phyloP scores from a whole-genome alignment of 2,888 invertebrate genomes.

The Candidula unifasciata region DNA sequence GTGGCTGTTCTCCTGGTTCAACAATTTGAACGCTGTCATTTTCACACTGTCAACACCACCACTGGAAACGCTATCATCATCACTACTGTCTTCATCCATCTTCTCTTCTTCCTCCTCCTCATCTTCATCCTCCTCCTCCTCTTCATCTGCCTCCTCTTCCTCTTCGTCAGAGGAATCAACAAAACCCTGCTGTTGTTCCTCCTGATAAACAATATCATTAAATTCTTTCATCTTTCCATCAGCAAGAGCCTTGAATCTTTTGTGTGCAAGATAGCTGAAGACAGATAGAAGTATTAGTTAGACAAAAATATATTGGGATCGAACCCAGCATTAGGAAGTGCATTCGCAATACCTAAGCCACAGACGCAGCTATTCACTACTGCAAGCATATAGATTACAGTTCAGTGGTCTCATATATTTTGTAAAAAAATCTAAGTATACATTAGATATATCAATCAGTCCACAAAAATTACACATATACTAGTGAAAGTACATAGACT shows the following conservation, averaged over 20 bases:
- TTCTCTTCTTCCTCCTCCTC: neutral
- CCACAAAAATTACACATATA: no score
- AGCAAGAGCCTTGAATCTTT: conserved; percentile 34
- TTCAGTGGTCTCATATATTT: no score
- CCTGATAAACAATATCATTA: conserved; percentile 31
- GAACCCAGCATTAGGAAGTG: no score
- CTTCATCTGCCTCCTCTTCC: neutral
- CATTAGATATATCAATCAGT: no score
- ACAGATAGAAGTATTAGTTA: neutral
- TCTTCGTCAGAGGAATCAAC: conserved; percentile 38
- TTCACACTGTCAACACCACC: neutral
- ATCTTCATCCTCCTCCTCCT: neutral
- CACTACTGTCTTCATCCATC: neutral
- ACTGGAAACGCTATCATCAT: conserved; percentile 9
- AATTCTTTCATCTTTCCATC: conserved; percentile 27
- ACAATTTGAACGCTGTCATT: conserved; percentile 17
- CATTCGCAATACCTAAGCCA: no score
- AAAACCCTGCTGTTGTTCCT: conserved; percentile 40
- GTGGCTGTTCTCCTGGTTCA: neutral
- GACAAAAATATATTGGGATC: neutral
- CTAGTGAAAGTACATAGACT: no score
- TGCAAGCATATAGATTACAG: no score
- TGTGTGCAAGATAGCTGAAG: conserved; percentile 44
- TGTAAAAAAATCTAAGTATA: no score
- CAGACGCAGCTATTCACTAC: neutral